These are phyloP conservation scores for Rousettus leschenaultii DNA, from an alignment of 2,113 vertebrate species.

Conservation along the genomic window DNA sequence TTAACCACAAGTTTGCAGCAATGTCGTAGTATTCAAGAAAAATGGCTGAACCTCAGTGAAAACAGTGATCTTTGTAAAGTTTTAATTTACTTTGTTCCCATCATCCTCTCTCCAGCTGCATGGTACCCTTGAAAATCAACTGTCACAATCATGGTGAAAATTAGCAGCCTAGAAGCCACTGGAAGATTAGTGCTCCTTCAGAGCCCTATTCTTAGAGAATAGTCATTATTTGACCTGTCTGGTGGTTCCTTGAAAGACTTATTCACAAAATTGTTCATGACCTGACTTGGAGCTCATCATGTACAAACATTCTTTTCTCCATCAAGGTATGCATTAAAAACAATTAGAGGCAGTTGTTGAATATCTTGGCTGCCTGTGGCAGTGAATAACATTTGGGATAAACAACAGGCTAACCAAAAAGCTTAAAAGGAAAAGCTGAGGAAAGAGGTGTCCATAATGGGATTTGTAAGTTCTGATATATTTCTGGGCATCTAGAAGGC, in stretches of 20 bases:
- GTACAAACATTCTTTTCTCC: background rate
- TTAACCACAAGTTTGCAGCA: background rate
- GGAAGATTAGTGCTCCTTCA: background rate
- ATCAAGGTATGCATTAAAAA: background rate
- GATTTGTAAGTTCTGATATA: background rate
- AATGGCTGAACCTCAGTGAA: background rate
- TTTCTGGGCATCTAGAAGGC: background rate
- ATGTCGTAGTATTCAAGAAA: background rate
- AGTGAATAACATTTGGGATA: background rate
- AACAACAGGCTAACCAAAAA: background rate
- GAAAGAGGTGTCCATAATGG: background rate
- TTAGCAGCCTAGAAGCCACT: background rate
- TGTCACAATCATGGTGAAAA: background rate
- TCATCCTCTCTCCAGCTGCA: background rate
- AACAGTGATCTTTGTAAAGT: background rate
- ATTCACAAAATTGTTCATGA: background rate
- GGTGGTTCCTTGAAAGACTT: background rate
- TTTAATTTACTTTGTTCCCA: background rate
- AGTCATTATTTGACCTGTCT: background rate
- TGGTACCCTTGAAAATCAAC: background rate
- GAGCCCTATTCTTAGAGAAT: background rate
- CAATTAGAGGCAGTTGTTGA: constrained; percentile 1
- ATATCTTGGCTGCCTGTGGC: background rate
- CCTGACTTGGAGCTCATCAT: background rate
- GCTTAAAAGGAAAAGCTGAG: background rate